Base-by-base conservation (phyloP, 2,113 vertebrate genomes). In the Prolemur simus region DNA sequence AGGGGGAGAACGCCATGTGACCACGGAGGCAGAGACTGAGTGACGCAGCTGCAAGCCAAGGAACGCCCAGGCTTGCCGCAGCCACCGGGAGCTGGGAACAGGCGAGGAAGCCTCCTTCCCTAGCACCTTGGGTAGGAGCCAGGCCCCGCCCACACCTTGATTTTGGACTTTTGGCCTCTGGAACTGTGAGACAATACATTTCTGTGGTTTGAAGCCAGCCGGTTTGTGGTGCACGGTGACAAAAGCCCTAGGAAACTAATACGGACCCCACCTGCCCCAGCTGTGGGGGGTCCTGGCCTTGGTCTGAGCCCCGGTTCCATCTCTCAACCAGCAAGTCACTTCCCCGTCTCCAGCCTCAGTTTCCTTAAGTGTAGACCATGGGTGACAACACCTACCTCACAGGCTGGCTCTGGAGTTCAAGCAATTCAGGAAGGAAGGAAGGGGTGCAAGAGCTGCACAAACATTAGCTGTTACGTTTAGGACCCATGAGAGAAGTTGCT, bases 221-320 rank as follows among this genome's bases (percentile, higher is more conserved):
- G 39, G n/a, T 27, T 6, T 4, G 1, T 14, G 27, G 27, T 3
- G 5, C 8, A 37, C 29, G 0, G 49, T 83, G 23, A 63, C 32
- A 54, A 47, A 27, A 52, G 20, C 58, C 45, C 34, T 0, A 3
- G 34, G 45, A 74, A 64, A 42, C 23, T 13, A n/a, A 27, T 6
- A 14, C 0, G 0, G 39, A 78, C n/a, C n/a, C n/a, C 39, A 13
- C 0, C 5, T 5, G 39, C 23, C 45, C 74, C 8, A 0, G 37
- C n/a, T 32, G 47, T 25, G 3, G 34, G 11, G 76, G 12, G 13
- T 23, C 29, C 29, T 64, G 34, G 32, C 54, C 49, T 58, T 32
- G 11, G 42, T 47, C 34, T 52, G n/a, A 77, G 68, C 29, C 37
- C 37, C 10, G 23, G 18, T 8, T 58, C 27, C 8, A 27, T 29